Evolutionary conservation across 2,888 invertebrate species (phyloP).

Genomic region (Ephialtes manifestator): DNA sequence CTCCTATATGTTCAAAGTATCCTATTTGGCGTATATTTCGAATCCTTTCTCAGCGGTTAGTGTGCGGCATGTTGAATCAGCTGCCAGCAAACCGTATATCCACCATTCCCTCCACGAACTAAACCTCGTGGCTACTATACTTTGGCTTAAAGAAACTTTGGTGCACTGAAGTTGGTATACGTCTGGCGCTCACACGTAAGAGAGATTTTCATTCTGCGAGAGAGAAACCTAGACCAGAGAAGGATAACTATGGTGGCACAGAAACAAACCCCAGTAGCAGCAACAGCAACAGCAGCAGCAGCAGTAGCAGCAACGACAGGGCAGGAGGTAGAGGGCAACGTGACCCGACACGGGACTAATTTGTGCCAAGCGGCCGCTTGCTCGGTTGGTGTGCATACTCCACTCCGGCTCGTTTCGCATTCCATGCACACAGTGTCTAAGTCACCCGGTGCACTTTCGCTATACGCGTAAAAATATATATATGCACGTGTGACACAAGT

Average conservation of each 20-base stretch:
- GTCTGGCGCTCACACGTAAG: not conserved
- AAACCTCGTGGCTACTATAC: not conserved
- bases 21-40: not conserved
- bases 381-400: slow-evolving; percentile 15
- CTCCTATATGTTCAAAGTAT: no score
- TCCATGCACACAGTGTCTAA: slow-evolving; percentile 35
- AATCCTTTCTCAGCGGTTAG: slow-evolving; percentile 2
- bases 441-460: slow-evolving; percentile 27
- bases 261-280: slow-evolving; percentile 41
- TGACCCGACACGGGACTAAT: slow-evolving; percentile 73
- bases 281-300: not conserved
- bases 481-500: not conserved
- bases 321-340: slow-evolving; percentile 51
- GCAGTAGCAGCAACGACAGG: slow-evolving; percentile 3
- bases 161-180: slow-evolving; percentile 22
- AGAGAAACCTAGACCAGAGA: slow-evolving; percentile 13
- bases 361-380: slow-evolving; percentile 67
- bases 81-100: not conserved
- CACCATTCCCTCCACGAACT: not conserved
- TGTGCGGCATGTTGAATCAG: slow-evolving; percentile 7
- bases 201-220: slow-evolving; percentile 1
- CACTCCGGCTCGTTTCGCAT: slow-evolving; percentile 19
- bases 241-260: slow-evolving; percentile 68
- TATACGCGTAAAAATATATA: slow-evolving; percentile 8
- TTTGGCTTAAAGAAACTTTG: slow-evolving; percentile 22